These are phyloP conservation scores for Cylas formicarius DNA, from an alignment of 1,140 invertebrate species.

Conservation along the genomic window DNA sequence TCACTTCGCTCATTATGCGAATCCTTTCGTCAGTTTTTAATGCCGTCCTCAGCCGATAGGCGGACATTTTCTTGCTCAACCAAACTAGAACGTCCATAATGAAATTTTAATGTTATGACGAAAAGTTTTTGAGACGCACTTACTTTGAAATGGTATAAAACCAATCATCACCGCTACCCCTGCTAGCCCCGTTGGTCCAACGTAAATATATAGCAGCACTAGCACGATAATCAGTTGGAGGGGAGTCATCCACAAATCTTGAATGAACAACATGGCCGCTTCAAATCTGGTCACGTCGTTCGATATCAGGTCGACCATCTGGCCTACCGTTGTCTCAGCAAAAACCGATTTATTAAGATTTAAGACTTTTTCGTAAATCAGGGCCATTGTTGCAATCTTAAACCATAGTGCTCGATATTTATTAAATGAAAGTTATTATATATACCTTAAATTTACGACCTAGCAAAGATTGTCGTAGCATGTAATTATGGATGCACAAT, in stretches of 20 bases:
- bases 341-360: conserved; percentile 54
- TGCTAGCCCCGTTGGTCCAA: conserved; percentile 63
- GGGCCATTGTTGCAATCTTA: conserved; percentile 67
- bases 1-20: conserved; percentile 71
- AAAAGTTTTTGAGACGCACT: conserved; percentile 31
- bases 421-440: conserved; percentile 74
- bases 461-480: conserved; percentile 62
- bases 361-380: conserved; percentile 74
- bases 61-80: conserved; percentile 47
- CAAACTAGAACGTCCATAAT: conserved; percentile 19
- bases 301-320: conserved; percentile 78
- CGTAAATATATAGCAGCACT: conserved; percentile 63
- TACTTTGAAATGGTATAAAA: conserved; percentile 76
- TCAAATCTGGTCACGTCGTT: conserved; percentile 74
- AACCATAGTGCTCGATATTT: too few relatives aligned
- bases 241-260: conserved; percentile 64
- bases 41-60: conserved; percentile 29
- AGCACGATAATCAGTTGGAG: conserved; percentile 64
- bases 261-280: conserved; percentile 53
- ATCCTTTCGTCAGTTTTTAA: conserved; percentile 56
- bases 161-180: conserved; percentile 71
- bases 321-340: conserved; percentile 67
- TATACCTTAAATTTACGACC: conserved; percentile 77
- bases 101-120: conserved; percentile 43
- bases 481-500: conserved; percentile 67